Conservation (phyloP, 2,888 invertebrate genomes). For the Callyntrura guangdongensis region DNA sequence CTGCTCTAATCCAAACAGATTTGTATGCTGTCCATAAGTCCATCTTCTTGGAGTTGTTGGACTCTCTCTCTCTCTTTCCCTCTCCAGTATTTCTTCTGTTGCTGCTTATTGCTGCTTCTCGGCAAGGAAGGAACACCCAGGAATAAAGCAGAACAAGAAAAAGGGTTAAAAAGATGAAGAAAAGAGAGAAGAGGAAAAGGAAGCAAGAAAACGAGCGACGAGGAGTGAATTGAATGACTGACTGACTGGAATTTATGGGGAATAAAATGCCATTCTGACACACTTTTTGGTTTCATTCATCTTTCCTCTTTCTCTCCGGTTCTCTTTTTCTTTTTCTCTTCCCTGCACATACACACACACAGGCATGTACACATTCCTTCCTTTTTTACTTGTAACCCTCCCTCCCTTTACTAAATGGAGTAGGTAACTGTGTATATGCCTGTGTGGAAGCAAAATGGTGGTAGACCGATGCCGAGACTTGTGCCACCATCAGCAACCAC, state of each 20-base stretch:
- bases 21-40: slow-evolving; percentile 80
- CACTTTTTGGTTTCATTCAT: slow-evolving; percentile 80
- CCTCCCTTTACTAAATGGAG: neutral
- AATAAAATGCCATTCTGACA: slow-evolving; percentile 80
- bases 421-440: slow-evolving; percentile 27
- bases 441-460: neutral
- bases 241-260: slow-evolving; percentile 79
- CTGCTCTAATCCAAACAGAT: slow-evolving; percentile 77
- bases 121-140: neutral
- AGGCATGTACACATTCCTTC: slow-evolving; percentile 2
- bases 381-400: slow-evolving; percentile 1
- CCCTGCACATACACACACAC: neutral
- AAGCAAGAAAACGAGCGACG: slow-evolving; percentile 73
- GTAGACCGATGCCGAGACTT: slow-evolving; percentile 30
- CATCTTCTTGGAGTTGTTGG: slow-evolving; percentile 62
- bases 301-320: slow-evolving; percentile 45
- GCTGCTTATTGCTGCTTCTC: neutral
- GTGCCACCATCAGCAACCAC: slow-evolving; percentile 41
- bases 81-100: neutral
- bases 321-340: neutral
- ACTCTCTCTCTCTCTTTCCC: no score
- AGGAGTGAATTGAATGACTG: slow-evolving; percentile 80
- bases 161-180: no score
- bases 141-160: slow-evolving; percentile 26
- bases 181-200: slow-evolving; percentile 67